phyloP scores from a whole-genome alignment of 2,888 invertebrate genomes.

The Erpobdella octoculata region DNA sequence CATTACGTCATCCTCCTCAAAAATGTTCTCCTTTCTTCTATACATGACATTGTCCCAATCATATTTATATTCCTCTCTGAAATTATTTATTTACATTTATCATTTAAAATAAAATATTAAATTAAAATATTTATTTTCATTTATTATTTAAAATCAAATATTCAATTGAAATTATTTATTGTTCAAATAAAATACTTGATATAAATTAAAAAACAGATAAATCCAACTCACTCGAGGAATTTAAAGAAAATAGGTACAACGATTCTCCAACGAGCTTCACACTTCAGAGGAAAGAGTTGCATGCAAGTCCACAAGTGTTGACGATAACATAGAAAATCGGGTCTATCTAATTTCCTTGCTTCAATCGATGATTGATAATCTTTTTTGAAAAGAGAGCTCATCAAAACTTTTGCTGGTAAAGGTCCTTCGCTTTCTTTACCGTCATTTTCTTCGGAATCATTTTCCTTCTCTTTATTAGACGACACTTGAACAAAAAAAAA shows the following conservation, averaged over 20 bases:
- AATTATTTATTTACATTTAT: neutral
- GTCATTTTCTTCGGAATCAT: neutral
- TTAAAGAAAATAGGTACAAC: constrained; percentile 70
- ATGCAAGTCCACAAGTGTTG: constrained; percentile 73
- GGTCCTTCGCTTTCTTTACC: neutral
- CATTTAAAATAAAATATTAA: neutral
- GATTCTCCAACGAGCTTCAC: constrained; percentile 72
- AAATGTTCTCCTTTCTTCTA: neutral
- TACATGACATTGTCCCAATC: constrained; percentile 17
- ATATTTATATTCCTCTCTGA: constrained; percentile 18
- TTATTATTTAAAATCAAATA: neutral
- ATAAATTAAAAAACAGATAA: neutral
- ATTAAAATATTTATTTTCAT: neutral
- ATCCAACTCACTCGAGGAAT: constrained; percentile 64
- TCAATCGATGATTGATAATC: neutral
- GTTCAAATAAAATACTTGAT: neutral
- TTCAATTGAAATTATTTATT: neutral
- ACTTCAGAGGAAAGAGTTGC: constrained; percentile 65
- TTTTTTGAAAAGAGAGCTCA: neutral
- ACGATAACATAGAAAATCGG: constrained; percentile 70
- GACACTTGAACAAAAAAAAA: too few relatives aligned
- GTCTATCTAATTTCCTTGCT: constrained; percentile 15
- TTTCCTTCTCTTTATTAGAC: too few relatives aligned
- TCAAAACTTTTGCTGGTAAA: neutral
- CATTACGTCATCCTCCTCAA: neutral